phyloP scores from a whole-genome alignment of 1,140 invertebrate species.

The Trichogramma pretiosum region DNA sequence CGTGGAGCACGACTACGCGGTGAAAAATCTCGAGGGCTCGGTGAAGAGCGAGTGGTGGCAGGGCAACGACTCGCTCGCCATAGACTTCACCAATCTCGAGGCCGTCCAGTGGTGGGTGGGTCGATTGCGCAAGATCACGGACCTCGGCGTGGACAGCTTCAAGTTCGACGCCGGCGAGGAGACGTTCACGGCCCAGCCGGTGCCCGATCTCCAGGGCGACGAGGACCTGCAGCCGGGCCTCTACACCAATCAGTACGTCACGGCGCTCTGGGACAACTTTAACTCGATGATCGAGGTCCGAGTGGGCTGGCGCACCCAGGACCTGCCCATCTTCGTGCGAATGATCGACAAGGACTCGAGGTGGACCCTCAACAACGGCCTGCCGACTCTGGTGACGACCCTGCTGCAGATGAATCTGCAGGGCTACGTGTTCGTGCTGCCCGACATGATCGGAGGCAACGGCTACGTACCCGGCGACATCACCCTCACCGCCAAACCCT shows the following conservation, averaged over 20 bases:
- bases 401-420: slow-evolving; percentile 70
- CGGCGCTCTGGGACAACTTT: slow-evolving; percentile 52
- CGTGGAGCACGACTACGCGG: slow-evolving; percentile 51
- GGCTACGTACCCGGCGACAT: slow-evolving; percentile 53
- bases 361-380: slow-evolving; percentile 73
- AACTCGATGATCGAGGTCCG: slow-evolving; percentile 67
- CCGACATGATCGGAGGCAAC: slow-evolving; percentile 90
- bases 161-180: slow-evolving; percentile 90
- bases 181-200: slow-evolving; percentile 49
- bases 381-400: slow-evolving; percentile 70
- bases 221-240: slow-evolving; percentile 49
- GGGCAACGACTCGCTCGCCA: slow-evolving; percentile 48
- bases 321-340: slow-evolving; percentile 72
- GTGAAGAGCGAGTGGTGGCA: slow-evolving; percentile 76
- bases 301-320: slow-evolving; percentile 58
- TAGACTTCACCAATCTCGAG: slow-evolving; percentile 72
- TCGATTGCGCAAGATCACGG: slow-evolving; percentile 51
- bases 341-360: slow-evolving; percentile 80
- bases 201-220: slow-evolving; percentile 43
- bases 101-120: slow-evolving; percentile 67
- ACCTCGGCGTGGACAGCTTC: slow-evolving; percentile 69
- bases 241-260: slow-evolving; percentile 57
- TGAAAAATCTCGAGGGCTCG: slow-evolving; percentile 48
- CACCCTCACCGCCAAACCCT: slow-evolving; percentile 42
- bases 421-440: slow-evolving; percentile 77